phyloP scores from a whole-genome alignment of 2,888 invertebrate genomes.

The Cerceris rybyensis region DNA sequence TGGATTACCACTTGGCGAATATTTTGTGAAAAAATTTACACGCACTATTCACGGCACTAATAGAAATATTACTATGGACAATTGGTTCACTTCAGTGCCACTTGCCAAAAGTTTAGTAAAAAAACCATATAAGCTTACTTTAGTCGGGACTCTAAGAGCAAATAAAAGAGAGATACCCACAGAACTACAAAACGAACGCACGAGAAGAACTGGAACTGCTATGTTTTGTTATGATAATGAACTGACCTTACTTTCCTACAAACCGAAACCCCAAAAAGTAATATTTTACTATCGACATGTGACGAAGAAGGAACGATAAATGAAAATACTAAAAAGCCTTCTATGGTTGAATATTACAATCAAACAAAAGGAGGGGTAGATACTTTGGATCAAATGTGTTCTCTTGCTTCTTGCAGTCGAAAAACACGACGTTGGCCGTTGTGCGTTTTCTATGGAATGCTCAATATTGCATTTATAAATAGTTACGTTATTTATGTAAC shows the following conservation, averaged over 20 bases:
- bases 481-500: too few species aligned
- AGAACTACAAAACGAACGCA: not conserved
- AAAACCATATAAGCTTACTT: not conserved
- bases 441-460: too few species aligned
- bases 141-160: not conserved
- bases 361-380: too few species aligned
- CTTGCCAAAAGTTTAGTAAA: not conserved
- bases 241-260: not conserved
- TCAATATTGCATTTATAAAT: too few species aligned
- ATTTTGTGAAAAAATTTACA: not conserved
- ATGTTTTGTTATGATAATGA: not conserved
- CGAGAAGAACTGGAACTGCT: not conserved
- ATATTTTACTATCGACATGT: not conserved
- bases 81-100: not conserved
- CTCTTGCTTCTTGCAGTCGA: too few species aligned
- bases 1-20: not conserved
- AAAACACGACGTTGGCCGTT: too few species aligned
- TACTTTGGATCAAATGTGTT: slow-evolving; percentile 4
- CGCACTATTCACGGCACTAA: not conserved
- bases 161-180: not conserved
- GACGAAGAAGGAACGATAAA: not conserved
- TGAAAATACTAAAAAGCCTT: not conserved
- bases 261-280: not conserved
- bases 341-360: too few species aligned
- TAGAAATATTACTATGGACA: not conserved